Conservation (phyloP, 2,113 vertebrate species). For the Spilogale gracilis region DNA sequence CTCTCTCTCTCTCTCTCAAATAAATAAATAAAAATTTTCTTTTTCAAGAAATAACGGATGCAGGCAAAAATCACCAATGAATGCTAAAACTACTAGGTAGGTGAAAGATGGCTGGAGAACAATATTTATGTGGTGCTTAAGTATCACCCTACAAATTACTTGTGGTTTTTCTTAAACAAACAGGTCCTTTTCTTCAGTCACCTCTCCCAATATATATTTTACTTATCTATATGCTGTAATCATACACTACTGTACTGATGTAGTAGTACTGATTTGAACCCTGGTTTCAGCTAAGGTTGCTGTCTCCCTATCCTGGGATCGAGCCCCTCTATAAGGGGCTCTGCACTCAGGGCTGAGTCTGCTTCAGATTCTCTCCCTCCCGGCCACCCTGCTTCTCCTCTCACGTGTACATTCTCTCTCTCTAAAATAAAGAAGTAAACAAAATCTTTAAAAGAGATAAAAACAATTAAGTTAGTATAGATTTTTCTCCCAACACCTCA, state of each 20-base stretch:
- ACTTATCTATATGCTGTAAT: background rate
- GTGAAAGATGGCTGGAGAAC: background rate
- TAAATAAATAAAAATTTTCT: background rate
- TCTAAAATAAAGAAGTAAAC: background rate
- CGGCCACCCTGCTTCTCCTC: background rate
- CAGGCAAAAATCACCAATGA: background rate
- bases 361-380: background rate
- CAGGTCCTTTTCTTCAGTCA: background rate
- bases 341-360: background rate
- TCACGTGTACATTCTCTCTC: background rate
- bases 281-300: background rate
- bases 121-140: background rate
- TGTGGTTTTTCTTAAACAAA: background rate
- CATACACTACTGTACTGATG: background rate
- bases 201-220: background rate
- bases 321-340: no score
- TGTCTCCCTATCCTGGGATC: no score
- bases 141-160: background rate
- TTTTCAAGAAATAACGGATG: background rate
- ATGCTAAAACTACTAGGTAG: background rate
- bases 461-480: background rate
- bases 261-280: background rate
- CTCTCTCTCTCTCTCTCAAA: background rate
- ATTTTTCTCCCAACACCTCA: background rate
- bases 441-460: background rate